Evolutionary conservation across 2,113 vertebrate genomes (phyloP).

Genomic region (Lethenteron camtschaticum): DNA sequence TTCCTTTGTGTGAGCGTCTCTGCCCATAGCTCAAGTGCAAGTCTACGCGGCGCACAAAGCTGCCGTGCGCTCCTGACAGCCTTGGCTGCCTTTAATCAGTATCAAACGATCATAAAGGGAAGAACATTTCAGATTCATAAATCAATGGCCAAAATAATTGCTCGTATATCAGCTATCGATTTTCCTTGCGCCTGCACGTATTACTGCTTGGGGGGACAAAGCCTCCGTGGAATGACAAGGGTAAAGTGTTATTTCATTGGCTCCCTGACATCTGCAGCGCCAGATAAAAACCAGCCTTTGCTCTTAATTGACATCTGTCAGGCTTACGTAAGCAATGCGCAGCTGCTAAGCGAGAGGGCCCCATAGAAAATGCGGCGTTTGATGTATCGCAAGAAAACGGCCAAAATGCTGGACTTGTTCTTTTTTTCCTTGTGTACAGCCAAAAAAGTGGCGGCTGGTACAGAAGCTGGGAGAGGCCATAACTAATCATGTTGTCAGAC

Average conservation of each 20-base stretch:
- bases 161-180: constrained; percentile 99
- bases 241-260: constrained; percentile 99
- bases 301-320: constrained; percentile 99
- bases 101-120: constrained; percentile 77
- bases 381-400: too few relatives aligned
- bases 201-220: too few relatives aligned
- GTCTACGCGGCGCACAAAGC: too few relatives aligned
- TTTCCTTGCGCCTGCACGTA: constrained; percentile 18
- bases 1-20: too few relatives aligned
- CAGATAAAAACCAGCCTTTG: constrained; percentile 79
- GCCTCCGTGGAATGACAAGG: constrained; percentile 46
- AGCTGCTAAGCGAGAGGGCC: too few relatives aligned
- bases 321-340: constrained; percentile 15
- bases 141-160: constrained; percentile 99
- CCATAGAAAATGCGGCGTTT: too few relatives aligned
- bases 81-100: constrained; percentile 77
- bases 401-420: too few relatives aligned
- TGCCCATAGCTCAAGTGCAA: too few relatives aligned
- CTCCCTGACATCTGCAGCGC: constrained; percentile 77
- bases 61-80: constrained; percentile 8
- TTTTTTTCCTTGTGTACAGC: too few relatives aligned
- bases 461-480: constrained; percentile 48
- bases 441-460: constrained; percentile 38
- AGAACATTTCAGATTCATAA: constrained; percentile 69
- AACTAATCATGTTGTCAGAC: too few relatives aligned